phyloP scores from a whole-genome alignment of 2,797 vertebrate genomes.

The Sciurus vulgaris region DNA sequence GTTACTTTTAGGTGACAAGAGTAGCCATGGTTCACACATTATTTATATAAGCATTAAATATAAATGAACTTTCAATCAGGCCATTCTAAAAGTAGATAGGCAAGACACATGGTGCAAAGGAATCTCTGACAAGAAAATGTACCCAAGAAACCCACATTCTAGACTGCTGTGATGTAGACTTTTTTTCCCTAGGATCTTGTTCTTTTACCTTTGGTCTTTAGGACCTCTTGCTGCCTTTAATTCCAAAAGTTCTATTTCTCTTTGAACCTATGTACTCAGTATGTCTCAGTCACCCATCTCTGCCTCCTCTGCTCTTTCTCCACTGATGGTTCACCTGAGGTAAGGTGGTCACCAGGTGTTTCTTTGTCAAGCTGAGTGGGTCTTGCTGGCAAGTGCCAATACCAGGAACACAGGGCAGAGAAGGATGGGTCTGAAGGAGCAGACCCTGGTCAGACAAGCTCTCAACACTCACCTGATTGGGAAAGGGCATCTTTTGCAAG shows the following conservation, averaged over 20 bases:
- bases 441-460: constrained; percentile 67
- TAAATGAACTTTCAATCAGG: neutral
- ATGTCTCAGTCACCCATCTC: constrained; percentile 64
- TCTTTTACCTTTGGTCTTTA: neutral
- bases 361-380: constrained; percentile 71
- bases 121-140: constrained; percentile 17
- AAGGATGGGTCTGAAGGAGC: constrained; percentile 66
- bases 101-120: neutral
- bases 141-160: neutral
- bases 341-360: constrained; percentile 72
- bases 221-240: neutral
- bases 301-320: constrained; percentile 59
- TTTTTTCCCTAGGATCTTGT: neutral
- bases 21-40: neutral
- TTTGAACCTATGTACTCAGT: neutral
- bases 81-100: neutral
- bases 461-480: constrained; percentile 69
- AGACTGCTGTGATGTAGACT: neutral
- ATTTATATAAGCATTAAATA: constrained; percentile 5
- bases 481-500: constrained; percentile 77
- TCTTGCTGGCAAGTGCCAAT: neutral
- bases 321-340: constrained; percentile 65
- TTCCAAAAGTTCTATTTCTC: constrained; percentile 11
- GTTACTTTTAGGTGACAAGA: neutral
- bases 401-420: constrained; percentile 63